Conservation (phyloP, 2,797 vertebrate species). For the Argyrosomus regius region DNA sequence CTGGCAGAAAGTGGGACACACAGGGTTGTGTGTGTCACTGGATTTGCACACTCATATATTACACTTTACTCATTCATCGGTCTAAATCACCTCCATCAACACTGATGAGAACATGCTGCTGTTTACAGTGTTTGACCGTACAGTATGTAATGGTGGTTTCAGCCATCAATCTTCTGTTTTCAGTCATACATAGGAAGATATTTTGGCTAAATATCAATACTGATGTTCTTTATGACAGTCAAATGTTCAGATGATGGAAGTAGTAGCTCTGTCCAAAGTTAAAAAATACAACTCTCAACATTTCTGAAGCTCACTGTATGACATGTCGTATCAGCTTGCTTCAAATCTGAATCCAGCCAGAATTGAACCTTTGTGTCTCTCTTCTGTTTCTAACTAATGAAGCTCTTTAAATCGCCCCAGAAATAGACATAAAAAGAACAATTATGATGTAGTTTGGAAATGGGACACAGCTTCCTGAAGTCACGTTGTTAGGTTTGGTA, state of each 20-base stretch:
- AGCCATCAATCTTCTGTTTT: too few species aligned
- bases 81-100: constrained; percentile 1
- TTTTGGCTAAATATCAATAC: too few species aligned
- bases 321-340: background rate
- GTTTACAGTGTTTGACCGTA: too few species aligned
- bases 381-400: background rate
- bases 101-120: too few species aligned
- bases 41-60: constrained; percentile 1
- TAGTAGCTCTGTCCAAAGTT: too few species aligned
- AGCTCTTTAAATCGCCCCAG: background rate
- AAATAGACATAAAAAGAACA: background rate
- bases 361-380: background rate
- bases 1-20: constrained; percentile 36
- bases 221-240: too few species aligned
- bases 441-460: background rate
- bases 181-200: too few species aligned
- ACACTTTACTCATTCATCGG: constrained; percentile 8
- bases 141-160: too few species aligned
- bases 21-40: constrained; percentile 6
- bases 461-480: too few species aligned
- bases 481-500: too few species aligned
- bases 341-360: background rate
- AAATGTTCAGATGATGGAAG: too few species aligned
- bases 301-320: background rate
- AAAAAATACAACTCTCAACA: background rate